Evolutionary conservation across 1,140 invertebrate species (phyloP), one percentile per base, ranked within the genome.

Genomic region (Camponotus pennsylvanicus): DNA sequence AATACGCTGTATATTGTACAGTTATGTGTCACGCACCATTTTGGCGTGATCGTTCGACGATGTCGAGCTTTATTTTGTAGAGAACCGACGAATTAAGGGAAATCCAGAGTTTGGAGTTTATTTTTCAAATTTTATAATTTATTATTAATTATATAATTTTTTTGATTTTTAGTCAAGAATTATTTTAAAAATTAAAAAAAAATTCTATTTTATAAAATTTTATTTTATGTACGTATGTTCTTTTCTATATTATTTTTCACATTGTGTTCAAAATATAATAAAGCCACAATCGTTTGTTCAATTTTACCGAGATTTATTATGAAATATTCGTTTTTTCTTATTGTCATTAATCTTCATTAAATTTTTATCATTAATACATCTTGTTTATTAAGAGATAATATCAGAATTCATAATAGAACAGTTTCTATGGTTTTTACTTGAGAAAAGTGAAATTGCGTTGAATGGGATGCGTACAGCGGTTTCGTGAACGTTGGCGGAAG

Each of bases 401-500:
- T 13, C 32, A n/a, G n/a, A 5, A 42, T 34, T 3, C 13, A 13
- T n/a, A 57, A 66, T n/a, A 4, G 13, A 15, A 5, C 52, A 67
- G 15, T 2, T 11, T 66, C 67, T 37, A 34, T 40, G 18, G 4
- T 9, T 78, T 79, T 79, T 52, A 69, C 8, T 15, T 40, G 4
- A 8, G 21, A 3, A 11, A 13, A 70, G 42, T 55, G 37, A 70
- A 57, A 57, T 80, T 37, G 15, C 18, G 21, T 11, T 11, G 69
- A 83, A 61, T 34, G 55, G 18, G 42, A 18, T 37, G 69, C 57
- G 69, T 8, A 69, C 8, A 49, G 55, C 69, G 40, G 13, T 13
- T 59, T 82, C 52, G 40, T 13, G 37, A 67, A 40, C 34, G n/a
- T 67, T 45, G 61, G 11, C 40, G 67, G n/a, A 82, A 73, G 67